phyloP scores from a whole-genome alignment of 2,113 vertebrate genomes.

The Lophochroa leadbeateri region DNA sequence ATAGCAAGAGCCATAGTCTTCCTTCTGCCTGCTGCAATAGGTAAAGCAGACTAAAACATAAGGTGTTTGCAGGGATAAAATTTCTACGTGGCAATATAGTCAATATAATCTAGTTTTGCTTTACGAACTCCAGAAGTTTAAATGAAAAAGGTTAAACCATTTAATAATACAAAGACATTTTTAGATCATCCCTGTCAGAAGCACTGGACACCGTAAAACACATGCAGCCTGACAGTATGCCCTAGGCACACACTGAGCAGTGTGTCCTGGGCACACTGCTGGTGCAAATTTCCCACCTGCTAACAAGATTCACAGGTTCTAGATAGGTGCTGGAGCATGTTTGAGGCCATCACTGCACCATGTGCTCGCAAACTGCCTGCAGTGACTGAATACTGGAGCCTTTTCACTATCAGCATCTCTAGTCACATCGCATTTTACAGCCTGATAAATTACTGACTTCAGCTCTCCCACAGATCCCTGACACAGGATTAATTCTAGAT shows the following conservation, averaged over 20 bases:
- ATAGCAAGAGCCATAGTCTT: background rate
- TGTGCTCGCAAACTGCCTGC: background rate
- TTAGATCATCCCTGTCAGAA: background rate
- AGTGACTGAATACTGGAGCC: background rate
- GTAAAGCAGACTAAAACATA: rapidly evolving
- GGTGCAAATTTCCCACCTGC: background rate
- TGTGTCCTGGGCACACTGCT: background rate
- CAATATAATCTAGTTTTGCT: background rate
- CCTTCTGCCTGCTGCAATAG: background rate
- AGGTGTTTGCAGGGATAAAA: background rate
- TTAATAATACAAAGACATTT: background rate
- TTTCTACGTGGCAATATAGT: background rate
- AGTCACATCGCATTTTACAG: background rate
- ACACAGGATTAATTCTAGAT: background rate
- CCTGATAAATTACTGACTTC: background rate
- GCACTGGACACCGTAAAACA: background rate
- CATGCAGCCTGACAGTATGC: background rate
- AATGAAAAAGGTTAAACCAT: background rate
- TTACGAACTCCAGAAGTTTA: background rate
- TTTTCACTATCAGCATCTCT: background rate
- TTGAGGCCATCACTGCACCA: background rate
- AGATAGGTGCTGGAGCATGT: background rate
- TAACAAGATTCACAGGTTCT: background rate
- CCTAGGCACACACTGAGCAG: background rate
- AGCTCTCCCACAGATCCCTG: background rate